A percentile compares a stretch with the other conserved stretches of the same genome.
Conservation (phyloP, 1,140 invertebrate species). For the Monomorium pharaonis region DNA sequence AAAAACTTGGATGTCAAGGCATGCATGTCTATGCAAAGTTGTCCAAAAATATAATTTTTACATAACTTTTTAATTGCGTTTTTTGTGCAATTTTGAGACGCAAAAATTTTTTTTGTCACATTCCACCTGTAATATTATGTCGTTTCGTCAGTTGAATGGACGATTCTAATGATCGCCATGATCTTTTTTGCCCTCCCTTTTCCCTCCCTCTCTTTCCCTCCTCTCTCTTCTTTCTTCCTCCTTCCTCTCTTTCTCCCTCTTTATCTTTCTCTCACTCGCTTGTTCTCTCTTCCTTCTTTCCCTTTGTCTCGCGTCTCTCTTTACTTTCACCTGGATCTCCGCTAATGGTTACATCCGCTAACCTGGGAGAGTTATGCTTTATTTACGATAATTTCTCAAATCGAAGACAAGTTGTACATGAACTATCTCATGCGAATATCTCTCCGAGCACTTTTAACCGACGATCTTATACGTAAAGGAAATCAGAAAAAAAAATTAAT, state of each 20-base stretch:
- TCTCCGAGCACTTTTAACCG: neutral
- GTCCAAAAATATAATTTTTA: neutral
- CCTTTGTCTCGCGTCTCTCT: conserved; percentile 66
- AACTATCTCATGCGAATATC: conserved; percentile 13
- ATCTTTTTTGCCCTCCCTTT: neutral
- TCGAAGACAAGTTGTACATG: neutral
- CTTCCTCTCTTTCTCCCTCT: conserved; percentile 53
- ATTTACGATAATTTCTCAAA: conserved; percentile 69
- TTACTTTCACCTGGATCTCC: conserved; percentile 78
- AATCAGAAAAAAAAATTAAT: neutral
- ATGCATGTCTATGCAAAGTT: neutral
- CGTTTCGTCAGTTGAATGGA: conserved; percentile 7
- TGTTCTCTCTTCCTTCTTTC: neutral
- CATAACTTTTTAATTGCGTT: neutral
- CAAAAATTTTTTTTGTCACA: conserved; percentile 10
- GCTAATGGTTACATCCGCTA: conserved; percentile 75
- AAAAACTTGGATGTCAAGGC: neutral
- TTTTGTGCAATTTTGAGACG: neutral
- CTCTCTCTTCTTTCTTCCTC: neutral
- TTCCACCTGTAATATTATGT: conserved; percentile 32
- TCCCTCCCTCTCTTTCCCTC: neutral
- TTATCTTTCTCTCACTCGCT: neutral
- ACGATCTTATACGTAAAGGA: neutral
- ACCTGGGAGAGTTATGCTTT: conserved; percentile 73
- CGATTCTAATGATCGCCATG: conserved; percentile 55